Evolutionary conservation across 2,113 vertebrate species (phyloP), one percentile per base, ranked within the genome.

Genomic region (Isichthys henryi): DNA sequence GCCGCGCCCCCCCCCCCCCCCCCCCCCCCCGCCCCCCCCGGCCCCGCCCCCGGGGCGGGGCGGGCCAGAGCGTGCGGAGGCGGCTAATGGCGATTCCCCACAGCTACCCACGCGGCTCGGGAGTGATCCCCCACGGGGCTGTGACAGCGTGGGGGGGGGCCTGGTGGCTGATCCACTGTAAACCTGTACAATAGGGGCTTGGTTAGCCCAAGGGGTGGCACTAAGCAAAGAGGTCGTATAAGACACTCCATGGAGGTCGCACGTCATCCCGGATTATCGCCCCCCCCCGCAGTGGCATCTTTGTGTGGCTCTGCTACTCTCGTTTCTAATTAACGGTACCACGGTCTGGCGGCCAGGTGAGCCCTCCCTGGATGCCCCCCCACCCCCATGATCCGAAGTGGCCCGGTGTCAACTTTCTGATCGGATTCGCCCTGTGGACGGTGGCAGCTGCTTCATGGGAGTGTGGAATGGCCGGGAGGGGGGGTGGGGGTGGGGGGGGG

Each of bases 61-160:
- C n/a, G 43, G 43, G 27, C 13, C n/a, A 49, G 46, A 35, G 23
- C n/a, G 31, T 10, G 43, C 46, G 2, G 23, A 23, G 48, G 45
- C 3, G 53, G 91, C 92, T 93, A 92, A 92, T 93, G 90, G 6
- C 88, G 56, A 74, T 53, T 83, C 77, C 89, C 93, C 91, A 93
- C 91, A 19, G 77, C 39, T 15, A 39, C n/a, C 77, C 35, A 7
- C 56, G n/a, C 39, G 2, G 19, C 23, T 62, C 23, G 21, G 56
- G 56, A 62, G 23, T 23, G 7, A 62, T 62, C 23, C 56, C 56
- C 23, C 2, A 8, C 7, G 21, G 53, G 56, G 21, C 21, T 23
- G 56, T 62, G 56, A 9, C 56, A 84, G 17, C 19, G 4, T 8
- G 43, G 21, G 43, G 31, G n/a, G 31, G 23, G 58, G 21, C 0